Evolutionary conservation across 2,113 vertebrate genomes (phyloP).

Genomic region (Campylomormyrus numenius): DNA sequence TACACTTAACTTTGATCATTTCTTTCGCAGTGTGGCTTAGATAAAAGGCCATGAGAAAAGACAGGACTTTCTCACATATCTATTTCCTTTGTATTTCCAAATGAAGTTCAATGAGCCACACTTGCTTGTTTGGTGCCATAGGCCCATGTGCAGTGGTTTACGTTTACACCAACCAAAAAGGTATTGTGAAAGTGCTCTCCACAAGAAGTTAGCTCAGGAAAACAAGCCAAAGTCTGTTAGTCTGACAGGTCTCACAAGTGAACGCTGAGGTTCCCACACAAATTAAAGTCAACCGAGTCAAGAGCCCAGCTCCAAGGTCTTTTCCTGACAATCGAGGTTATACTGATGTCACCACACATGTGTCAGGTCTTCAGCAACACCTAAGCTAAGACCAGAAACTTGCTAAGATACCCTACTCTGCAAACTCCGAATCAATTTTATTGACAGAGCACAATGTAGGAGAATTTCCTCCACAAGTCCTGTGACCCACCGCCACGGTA

Average conservation of each 20-base stretch:
- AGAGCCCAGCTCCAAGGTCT: not conserved
- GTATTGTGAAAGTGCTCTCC: not conserved
- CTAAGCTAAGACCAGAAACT: not conserved
- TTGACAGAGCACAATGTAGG: not conserved
- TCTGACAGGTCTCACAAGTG: not conserved
- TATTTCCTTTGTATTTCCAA: not conserved
- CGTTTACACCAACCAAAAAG: not conserved
- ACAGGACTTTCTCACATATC: not conserved
- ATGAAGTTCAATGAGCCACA: not conserved
- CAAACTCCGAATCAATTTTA: not conserved
- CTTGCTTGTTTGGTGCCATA: not conserved
- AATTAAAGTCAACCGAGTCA: not conserved
- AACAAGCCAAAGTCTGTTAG: not conserved
- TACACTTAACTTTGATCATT: not conserved
- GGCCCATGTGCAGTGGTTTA: not conserved
- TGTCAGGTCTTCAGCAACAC: not conserved
- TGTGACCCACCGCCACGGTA: not conserved
- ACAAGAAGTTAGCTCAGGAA: not conserved
- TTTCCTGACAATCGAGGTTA: not conserved
- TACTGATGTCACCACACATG: not conserved
- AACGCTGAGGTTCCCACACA: not conserved
- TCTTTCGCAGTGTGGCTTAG: not conserved
- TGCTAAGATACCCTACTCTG: not conserved
- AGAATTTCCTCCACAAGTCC: not conserved
- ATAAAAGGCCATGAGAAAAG: not conserved